Conservation (phyloP, 2,888 invertebrate genomes). For the Rhimphoctona megacephalus region DNA sequence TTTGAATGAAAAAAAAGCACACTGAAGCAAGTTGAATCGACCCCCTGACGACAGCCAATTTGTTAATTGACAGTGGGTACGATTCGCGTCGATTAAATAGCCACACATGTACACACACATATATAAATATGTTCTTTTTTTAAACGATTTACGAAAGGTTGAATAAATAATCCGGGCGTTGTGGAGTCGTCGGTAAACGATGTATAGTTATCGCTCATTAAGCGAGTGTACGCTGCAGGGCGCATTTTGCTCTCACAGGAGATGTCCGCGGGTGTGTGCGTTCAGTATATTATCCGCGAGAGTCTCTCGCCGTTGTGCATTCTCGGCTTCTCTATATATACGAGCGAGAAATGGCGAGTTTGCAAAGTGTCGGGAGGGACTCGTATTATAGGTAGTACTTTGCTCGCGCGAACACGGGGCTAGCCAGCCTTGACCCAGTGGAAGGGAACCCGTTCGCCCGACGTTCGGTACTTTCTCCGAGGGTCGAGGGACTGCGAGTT, state of each 20-base stretch:
- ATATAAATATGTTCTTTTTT: background rate
- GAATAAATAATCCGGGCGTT: constrained; percentile 31
- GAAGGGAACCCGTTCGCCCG: constrained; percentile 71
- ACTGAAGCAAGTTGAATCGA: background rate
- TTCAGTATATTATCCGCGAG: constrained; percentile 23
- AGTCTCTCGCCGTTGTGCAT: background rate
- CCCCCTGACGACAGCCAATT: background rate
- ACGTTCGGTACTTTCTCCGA: constrained; percentile 73
- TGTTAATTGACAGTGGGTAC: background rate
- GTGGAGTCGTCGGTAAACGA: constrained; percentile 23
- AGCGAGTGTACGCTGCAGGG: constrained; percentile 46
- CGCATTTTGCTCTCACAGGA: constrained; percentile 29
- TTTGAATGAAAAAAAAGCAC: background rate
- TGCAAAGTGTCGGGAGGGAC: constrained; percentile 39
- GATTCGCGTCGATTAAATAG: background rate
- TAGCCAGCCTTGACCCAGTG: constrained; percentile 73
- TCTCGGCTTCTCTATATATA: constrained; percentile 16
- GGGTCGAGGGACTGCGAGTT: constrained; percentile 66
- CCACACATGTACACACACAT: background rate
- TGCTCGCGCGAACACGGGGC: constrained; percentile 62
- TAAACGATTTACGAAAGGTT: constrained; percentile 10
- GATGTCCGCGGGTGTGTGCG: constrained; percentile 6
- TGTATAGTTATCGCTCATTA: constrained; percentile 48
- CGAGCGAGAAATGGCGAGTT: constrained; percentile 37
- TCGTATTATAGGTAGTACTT: constrained; percentile 46